These are phyloP conservation scores for Dendronephthya gigantea DNA, from an alignment of 64 coral and sea anemone genomes.

Conservation along the genomic window DNA sequence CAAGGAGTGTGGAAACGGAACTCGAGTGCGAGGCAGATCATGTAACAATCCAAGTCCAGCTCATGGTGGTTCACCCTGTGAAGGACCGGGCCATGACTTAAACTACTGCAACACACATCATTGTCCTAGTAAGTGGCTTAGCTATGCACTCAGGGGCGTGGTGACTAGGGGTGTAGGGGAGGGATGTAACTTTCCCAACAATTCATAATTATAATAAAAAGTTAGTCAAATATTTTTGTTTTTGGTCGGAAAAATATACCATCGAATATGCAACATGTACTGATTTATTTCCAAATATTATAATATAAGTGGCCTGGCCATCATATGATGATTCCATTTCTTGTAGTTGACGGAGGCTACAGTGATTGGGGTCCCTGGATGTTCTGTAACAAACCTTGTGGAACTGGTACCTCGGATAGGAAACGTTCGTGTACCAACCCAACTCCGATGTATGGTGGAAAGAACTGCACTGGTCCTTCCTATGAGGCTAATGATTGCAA, in stretches of 20 bases:
- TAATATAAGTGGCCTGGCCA: too few species aligned
- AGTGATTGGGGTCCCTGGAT: not conserved
- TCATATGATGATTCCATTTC: not conserved
- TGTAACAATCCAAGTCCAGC: constrained; percentile 30
- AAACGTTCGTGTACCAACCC: constrained; percentile 4
- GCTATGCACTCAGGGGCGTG: too few species aligned
- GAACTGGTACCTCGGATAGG: not conserved
- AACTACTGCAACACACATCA: not conserved
- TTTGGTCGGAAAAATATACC: too few species aligned
- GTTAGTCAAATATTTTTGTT: too few species aligned
- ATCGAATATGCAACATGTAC: too few species aligned
- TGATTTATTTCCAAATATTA: too few species aligned
- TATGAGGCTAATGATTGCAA: not conserved
- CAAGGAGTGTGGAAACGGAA: constrained; percentile 25
- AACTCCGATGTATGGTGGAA: not conserved
- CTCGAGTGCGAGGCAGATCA: constrained; percentile 17
- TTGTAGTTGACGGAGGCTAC: not conserved
- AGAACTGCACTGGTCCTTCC: not conserved
- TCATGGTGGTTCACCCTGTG: constrained; percentile 27
- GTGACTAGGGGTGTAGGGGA: too few species aligned
- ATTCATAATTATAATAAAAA: too few species aligned
- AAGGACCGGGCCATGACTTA: not conserved
- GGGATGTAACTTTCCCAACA: too few species aligned
- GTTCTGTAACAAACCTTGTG: constrained; percentile 7
- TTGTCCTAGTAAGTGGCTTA: not conserved